Evolutionary conservation across 2,113 vertebrate genomes (phyloP).

Genomic region (Barbus barbus): DNA sequence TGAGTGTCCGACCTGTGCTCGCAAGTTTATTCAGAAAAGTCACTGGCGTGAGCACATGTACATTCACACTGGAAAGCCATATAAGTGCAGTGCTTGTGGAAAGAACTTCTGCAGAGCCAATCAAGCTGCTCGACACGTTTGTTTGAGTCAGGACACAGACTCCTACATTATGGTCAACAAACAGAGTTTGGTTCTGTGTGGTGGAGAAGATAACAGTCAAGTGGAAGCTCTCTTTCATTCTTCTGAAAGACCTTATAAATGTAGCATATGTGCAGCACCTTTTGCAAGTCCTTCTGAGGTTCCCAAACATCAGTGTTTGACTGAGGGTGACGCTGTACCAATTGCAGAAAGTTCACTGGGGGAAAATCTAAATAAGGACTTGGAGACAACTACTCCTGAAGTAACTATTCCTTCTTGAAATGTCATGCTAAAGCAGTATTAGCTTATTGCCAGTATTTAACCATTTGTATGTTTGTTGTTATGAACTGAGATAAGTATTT

Average conservation of each 20-base stretch:
- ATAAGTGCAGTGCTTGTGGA: slow-evolving; percentile 83
- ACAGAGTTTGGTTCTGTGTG: slow-evolving; percentile 84
- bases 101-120: slow-evolving; percentile 89
- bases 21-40: slow-evolving; percentile 89
- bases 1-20: slow-evolving; percentile 85
- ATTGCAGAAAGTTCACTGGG: slow-evolving; percentile 77
- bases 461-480: not conserved
- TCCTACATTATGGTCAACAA: slow-evolving; percentile 87
- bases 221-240: slow-evolving; percentile 84
- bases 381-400: not conserved
- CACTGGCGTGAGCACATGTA: slow-evolving; percentile 92
- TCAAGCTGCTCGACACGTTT: slow-evolving; percentile 86
- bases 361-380: slow-evolving; percentile 36
- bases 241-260: slow-evolving; percentile 85
- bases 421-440: not conserved
- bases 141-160: slow-evolving; percentile 84
- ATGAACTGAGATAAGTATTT: not conserved
- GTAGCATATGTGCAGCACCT: slow-evolving; percentile 83
- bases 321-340: not conserved
- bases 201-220: slow-evolving; percentile 84
- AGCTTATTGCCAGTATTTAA: not conserved
- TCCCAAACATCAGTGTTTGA: slow-evolving; percentile 80
- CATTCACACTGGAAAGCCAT: slow-evolving; percentile 88
- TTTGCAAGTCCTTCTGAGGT: slow-evolving; percentile 84
- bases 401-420: not conserved